A percentile compares a stretch with the other conserved stretches of the same genome.
These are phyloP conservation scores for Centruroides sculpturatus DNA, from an alignment of 1,140 invertebrate species.

Conservation along the genomic window DNA sequence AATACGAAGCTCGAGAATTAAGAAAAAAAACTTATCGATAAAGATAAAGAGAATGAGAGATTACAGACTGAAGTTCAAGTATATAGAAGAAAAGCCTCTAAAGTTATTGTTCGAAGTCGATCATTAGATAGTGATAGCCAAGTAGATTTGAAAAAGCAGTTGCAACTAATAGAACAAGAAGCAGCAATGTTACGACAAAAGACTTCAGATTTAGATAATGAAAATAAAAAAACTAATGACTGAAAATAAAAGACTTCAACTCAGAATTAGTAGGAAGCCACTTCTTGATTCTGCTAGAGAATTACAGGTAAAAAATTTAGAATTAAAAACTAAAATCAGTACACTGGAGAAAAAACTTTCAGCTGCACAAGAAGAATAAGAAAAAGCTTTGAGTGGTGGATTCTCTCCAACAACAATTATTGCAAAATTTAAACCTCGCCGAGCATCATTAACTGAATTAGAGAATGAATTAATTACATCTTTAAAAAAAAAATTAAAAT, in stretches of 20 bases:
- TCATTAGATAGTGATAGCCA: conserved; percentile 38
- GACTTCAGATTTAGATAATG: conserved; percentile 46
- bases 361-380: conserved; percentile 24
- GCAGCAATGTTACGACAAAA: conserved; percentile 45
- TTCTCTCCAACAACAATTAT: neutral
- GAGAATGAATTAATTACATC: conserved; percentile 17
- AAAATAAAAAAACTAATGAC: conserved; percentile 54
- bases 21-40: conserved; percentile 63
- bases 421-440: conserved; percentile 6
- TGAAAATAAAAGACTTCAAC: conserved; percentile 49
- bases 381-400: conserved; percentile 1
- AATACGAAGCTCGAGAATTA: conserved; percentile 53
- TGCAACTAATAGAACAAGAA: conserved; percentile 58
- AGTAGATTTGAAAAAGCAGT: conserved; percentile 50
- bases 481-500: conserved; percentile 38
- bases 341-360: conserved; percentile 47
- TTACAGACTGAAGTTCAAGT: conserved; percentile 51
- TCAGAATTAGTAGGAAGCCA: conserved; percentile 23
- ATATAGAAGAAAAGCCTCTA: conserved; percentile 32
- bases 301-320: conserved; percentile 34
- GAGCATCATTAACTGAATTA: conserved; percentile 28
- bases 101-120: conserved; percentile 23
- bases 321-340: conserved; percentile 42
- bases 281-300: conserved; percentile 22
- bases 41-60: conserved; percentile 61